Conservation (phyloP, 2,888 invertebrate genomes). For the Ophonus ardosiacus region DNA sequence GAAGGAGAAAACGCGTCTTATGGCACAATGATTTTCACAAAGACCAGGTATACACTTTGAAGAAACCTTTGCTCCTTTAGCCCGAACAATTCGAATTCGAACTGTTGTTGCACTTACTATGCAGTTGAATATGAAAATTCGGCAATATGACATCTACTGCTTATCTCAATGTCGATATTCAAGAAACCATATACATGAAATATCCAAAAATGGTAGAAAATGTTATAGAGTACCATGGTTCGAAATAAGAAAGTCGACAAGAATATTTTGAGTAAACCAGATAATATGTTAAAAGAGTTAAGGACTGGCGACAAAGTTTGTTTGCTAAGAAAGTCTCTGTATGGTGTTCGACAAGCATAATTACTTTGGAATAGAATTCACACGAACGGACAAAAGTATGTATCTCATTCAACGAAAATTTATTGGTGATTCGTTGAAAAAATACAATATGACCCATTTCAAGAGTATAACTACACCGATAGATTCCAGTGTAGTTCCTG, state of each 20-base stretch:
- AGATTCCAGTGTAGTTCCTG: slow-evolving; percentile 4
- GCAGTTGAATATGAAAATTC: slow-evolving; percentile 27
- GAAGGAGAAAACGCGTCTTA: slow-evolving; percentile 64
- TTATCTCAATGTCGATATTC: slow-evolving; percentile 63
- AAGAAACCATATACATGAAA: slow-evolving; percentile 44
- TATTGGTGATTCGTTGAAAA: slow-evolving; percentile 45
- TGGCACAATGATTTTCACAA: slow-evolving; percentile 65
- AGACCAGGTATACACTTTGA: slow-evolving; percentile 62
- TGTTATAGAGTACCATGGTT: background rate
- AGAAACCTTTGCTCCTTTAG: slow-evolving; percentile 65
- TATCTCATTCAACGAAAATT: slow-evolving; percentile 64
- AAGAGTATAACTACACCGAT: slow-evolving; percentile 52
- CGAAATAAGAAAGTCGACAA: background rate
- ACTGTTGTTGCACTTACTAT: slow-evolving; percentile 63
- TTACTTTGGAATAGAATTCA: slow-evolving; percentile 59
- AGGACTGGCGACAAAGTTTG: too few relatives aligned
- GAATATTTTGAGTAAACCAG: background rate
- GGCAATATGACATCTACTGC: slow-evolving; percentile 53
- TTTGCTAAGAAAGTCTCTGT: too few relatives aligned
- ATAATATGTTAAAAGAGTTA: background rate
- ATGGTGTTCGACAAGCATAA: too few relatives aligned
- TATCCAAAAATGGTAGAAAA: too few relatives aligned
- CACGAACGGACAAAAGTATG: slow-evolving; percentile 37
- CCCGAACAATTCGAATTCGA: slow-evolving; percentile 60
- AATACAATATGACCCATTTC: slow-evolving; percentile 59